Percentiles rank a stretch among this genome's conserved stretches.
Conservation (phyloP, 2,797 vertebrate species). For the Dicrostonyx torquatus region DNA sequence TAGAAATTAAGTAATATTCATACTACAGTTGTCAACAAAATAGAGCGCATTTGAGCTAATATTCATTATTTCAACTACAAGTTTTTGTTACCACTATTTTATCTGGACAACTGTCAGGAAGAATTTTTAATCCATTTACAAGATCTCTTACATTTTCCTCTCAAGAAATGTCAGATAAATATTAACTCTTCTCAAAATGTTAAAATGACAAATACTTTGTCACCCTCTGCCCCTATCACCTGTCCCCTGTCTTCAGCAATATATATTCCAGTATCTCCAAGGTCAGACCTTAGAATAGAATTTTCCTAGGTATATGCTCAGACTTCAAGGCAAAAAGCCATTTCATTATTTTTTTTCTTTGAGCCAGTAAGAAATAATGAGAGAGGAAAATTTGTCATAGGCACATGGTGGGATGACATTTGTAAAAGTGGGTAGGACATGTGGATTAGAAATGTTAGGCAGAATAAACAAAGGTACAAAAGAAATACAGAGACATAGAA, state of each 20-base stretch:
- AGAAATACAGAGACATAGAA: too few species aligned
- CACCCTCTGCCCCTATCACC: too few species aligned
- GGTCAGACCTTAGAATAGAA: fast-evolving
- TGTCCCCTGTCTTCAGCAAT: fast-evolving
- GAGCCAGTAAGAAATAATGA: not conserved
- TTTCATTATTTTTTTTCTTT: too few species aligned
- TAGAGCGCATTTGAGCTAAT: not conserved
- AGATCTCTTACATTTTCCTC: not conserved
- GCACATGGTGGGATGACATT: too few species aligned
- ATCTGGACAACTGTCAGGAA: not conserved
- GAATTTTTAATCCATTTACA: fast-evolving
- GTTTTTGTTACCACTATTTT: not conserved
- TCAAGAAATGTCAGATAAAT: not conserved
- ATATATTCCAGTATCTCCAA: fast-evolving
- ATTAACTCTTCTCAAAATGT: not conserved
- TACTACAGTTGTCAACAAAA: not conserved
- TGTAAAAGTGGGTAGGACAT: too few species aligned
- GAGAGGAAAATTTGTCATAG: not conserved
- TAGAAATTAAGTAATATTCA: not conserved
- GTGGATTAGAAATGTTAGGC: too few species aligned
- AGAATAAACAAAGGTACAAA: too few species aligned
- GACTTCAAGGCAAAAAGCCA: fast-evolving
- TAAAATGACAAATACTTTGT: not conserved
- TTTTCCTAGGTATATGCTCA: too few species aligned
- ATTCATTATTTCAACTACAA: not conserved